Percentiles rank a stretch among this genome's conserved stretches.
Conservation (phyloP, 2,888 invertebrate species). For the Melanostoma mellinum region DNA sequence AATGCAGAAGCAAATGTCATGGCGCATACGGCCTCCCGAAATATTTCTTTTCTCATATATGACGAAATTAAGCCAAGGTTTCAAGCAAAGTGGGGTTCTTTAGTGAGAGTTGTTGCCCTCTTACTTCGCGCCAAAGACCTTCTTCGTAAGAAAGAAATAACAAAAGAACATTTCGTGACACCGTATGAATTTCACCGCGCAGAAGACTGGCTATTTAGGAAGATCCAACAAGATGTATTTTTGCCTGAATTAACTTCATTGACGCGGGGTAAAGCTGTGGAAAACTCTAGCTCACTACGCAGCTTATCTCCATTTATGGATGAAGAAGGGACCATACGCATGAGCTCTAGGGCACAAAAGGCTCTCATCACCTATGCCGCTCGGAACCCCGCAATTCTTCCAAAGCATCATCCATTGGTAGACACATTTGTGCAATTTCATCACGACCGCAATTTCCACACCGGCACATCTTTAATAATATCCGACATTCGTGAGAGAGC, state of each 20-base stretch:
- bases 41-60: no score
- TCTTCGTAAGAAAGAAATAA: background rate
- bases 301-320: constrained; percentile 3
- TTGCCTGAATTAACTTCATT: no score
- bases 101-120: background rate
- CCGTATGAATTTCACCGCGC: background rate
- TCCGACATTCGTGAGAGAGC: background rate
- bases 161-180: background rate
- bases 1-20: no score
- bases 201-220: constrained; percentile 1
- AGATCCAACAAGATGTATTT: background rate
- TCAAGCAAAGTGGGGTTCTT: constrained; percentile 9
- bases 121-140: constrained; percentile 3
- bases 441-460: background rate
- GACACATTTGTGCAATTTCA: constrained; percentile 3
- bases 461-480: background rate
- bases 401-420: background rate
- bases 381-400: constrained; percentile 9
- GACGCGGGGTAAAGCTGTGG: no score
- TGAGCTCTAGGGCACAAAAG: background rate
- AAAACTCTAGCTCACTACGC: no score
- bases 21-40: no score
- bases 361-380: constrained; percentile 1
- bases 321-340: constrained; percentile 2
- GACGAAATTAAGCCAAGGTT: background rate